Base-by-base conservation (phyloP, 2,113 vertebrate genomes). In the Fukomys damarensis region DNA sequence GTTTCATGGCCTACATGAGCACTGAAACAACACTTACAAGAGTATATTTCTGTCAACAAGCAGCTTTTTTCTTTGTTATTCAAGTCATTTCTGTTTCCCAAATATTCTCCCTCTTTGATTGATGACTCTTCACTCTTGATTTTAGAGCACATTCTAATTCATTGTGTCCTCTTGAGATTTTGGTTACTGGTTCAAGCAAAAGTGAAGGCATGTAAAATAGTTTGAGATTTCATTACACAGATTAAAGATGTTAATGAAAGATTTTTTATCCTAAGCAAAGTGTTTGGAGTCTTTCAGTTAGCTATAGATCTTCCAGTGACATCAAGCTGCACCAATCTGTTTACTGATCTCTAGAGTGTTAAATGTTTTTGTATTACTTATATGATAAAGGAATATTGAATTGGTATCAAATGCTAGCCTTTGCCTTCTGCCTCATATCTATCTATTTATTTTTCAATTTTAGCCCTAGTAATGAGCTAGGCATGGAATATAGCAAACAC, bases 241-340 rank as follows among this genome's bases (percentile, higher is more conserved):
- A 97, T 97, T 96, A 98, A 97, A 97, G 1, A 30, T 59, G 87
- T 93, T 97, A 97, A 97, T 86, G 93, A 97, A 97, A 97, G 49
- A 79, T 88, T 86, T 95, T 89, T 93, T 66, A 98, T 97, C 96
- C 91, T 77, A 97, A 77, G 41, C 88, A 95, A 0, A 97, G 65
- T 30, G 97, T 87, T 96, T 86, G 82, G 41, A 93, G 70, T 91
- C 95, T 91, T 96, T 93, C 72, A 41, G 24, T 95, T 86, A 91
- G 59, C 41, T 93, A 91, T 58, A 65, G 38, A 72, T 89, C 38
- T 96, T 96, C 28, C 59, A 96, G 17, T 11, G 66, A 70, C 82
- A 86, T 28, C 13, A 65, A 87, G 35, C 22, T 92, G 79, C 46
- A 93, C 80, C 59, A 95, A 49, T 84, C 76, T 92, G 38, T 79